Evolutionary conservation across 1,140 invertebrate genomes (phyloP), one percentile per base, ranked within the genome.

Genomic region (Drosophila santomea): DNA sequence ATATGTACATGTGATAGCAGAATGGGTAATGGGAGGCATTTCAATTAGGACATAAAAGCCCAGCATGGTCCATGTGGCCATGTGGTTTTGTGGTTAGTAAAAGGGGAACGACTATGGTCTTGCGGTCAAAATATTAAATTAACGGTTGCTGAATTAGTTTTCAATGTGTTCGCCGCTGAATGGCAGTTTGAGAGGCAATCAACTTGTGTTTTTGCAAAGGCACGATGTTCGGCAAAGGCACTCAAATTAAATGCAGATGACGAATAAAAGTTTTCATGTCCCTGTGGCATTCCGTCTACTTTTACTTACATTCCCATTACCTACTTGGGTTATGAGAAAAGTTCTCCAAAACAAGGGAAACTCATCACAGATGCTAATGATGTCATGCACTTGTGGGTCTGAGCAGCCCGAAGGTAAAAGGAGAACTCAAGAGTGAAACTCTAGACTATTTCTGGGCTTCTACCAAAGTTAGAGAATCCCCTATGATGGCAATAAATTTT

Each of bases 91-190:
- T 3, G 73, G 52, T 48, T 51, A 15, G 41, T 36, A 12, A 28
- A 43, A 23, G 47, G n/a, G 32, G 23, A 15, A 64, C 14, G 44
- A 59, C 44, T 25, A 35, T 23, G 25, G 39, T 25, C 15, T 44
- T 7, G 47, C 35, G 62, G 54, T 50, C 28, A 58, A 64, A 59
- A 77, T 74, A 77, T 78, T 74, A 67, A 86, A 81, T 85, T 78
- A 86, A 78, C 61, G 73, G 67, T 51, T 69, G 72, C 66, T 66
- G 63, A 86, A 85, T 78, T 71, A 81, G 74, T 86, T 85, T 85
- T 62, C 80, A 62, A 74, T 62, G 71, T 64, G 35, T 75, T 75
- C 28, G 14, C 51, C 67, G 44, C 64, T 58, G 64, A 71, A 71
- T 72, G 68, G 68, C 67, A 71, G 44, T 36, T 71, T 57, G 67